Percentiles rank a stretch among this genome's conserved stretches.
phyloP scores from a whole-genome alignment of 2,888 invertebrate genomes.

The Macrosoma leucophasiata region DNA sequence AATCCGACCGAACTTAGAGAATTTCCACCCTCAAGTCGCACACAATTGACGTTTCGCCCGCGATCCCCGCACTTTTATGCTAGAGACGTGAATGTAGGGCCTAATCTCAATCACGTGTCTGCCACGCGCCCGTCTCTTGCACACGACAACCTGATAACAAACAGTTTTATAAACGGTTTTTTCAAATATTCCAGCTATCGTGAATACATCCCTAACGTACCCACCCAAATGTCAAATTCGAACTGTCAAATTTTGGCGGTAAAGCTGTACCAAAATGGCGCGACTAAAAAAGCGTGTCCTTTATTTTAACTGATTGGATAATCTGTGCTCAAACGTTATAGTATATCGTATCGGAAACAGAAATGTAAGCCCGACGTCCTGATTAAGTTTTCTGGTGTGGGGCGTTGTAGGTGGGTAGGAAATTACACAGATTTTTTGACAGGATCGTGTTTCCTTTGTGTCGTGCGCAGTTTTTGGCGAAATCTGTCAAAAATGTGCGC shows the following conservation, averaged over 20 bases:
- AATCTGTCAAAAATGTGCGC: conserved; percentile 58
- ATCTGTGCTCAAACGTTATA: conserved; percentile 72
- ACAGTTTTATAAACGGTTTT: conserved; percentile 39
- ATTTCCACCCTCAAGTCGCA: conserved; percentile 62
- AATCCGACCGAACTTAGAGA: conserved; percentile 69
- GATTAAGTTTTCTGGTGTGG: conserved; percentile 64
- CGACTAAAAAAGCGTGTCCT: conserved; percentile 66
- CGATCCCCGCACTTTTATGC: conserved; percentile 59
- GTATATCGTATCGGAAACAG: conserved; percentile 73
- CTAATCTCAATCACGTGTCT: conserved; percentile 69
- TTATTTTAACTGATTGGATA: conserved; percentile 77
- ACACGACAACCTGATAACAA: conserved; percentile 55
- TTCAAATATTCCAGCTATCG: conserved; percentile 18
- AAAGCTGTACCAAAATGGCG: conserved; percentile 34
- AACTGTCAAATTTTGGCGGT: conserved; percentile 40
- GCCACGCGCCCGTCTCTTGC: conserved; percentile 61
- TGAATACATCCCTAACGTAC: conserved; percentile 34
- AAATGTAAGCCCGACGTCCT: conserved; percentile 63
- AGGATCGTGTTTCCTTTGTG: conserved; percentile 61
- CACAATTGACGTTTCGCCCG: conserved; percentile 65
- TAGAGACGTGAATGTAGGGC: conserved; percentile 61
- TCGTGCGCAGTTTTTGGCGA: conserved; percentile 54
- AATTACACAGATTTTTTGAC: conserved; percentile 72
- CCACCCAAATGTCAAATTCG: conserved; percentile 35
- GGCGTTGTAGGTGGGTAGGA: conserved; percentile 49